These are phyloP conservation scores for Periparus ater DNA, from an alignment of 2,797 vertebrate species.

Conservation along the genomic window DNA sequence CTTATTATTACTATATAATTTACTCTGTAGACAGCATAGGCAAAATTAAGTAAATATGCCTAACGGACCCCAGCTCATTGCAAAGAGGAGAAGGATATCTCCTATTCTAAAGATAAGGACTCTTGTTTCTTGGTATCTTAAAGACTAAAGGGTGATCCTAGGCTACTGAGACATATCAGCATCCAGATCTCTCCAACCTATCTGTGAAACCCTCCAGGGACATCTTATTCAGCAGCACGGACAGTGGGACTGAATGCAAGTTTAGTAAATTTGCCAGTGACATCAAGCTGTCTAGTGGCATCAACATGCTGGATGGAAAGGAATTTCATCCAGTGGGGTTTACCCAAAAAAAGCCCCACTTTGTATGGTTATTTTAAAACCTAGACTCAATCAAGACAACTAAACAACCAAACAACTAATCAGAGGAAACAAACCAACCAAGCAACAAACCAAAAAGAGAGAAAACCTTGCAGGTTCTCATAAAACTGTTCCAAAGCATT, in stretches of 20 bases:
- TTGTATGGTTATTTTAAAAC: not conserved
- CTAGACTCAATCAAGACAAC: not conserved
- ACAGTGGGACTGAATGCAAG: not conserved
- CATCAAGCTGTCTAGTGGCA: not conserved
- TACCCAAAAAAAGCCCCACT: accelerated
- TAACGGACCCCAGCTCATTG: not conserved
- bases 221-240: not conserved
- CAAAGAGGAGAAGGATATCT: not conserved
- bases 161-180: not conserved
- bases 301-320: not conserved
- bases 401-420: not conserved
- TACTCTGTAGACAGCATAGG: not conserved
- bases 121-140: not conserved
- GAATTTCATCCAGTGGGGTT: not conserved
- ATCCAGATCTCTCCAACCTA: not conserved
- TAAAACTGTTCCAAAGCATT: not conserved
- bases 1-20: not conserved
- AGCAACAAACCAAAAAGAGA: not conserved
- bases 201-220: not conserved
- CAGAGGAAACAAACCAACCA: accelerated
- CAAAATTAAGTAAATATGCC: not conserved
- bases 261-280: not conserved
- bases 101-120: not conserved
- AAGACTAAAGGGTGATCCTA: not conserved
- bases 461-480: not conserved